Conservation (phyloP, 2,888 invertebrate species). For the Oxystoma pomonae region DNA sequence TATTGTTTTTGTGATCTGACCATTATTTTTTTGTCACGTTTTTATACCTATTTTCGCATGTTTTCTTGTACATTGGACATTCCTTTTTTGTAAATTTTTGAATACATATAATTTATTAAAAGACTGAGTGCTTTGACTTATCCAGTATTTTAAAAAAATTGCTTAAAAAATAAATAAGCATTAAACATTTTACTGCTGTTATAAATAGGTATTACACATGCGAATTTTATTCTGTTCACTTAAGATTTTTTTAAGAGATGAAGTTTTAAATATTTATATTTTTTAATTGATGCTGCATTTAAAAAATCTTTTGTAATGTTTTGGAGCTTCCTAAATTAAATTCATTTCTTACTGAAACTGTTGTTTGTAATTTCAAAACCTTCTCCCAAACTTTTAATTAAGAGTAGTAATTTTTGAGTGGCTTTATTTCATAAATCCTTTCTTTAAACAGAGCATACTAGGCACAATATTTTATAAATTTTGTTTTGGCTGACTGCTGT, state of each 20-base stretch:
- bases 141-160: neutral
- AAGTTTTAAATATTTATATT: neutral
- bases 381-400: no score
- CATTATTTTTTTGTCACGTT: conserved; percentile 11
- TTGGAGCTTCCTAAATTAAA: neutral
- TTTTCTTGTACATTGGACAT: conserved; percentile 42
- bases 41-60: conserved; percentile 32
- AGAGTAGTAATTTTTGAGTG: no score
- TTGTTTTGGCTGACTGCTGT: no score
- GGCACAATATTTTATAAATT: no score
- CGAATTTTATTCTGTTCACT: neutral
- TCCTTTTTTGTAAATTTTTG: conserved; percentile 36
- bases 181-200: neutral
- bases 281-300: neutral
- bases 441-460: no score
- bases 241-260: neutral
- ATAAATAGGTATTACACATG: neutral
- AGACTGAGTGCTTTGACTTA: conserved; percentile 39
- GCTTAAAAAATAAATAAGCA: neutral
- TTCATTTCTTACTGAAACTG: neutral
- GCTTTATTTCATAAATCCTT: no score
- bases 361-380: neutral
- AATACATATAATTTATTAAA: conserved; percentile 43
- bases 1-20: conserved; percentile 21
- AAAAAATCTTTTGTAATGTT: neutral